These are phyloP conservation scores for Callosobruchus maculatus DNA, from an alignment of 2,888 invertebrate genomes.

Conservation along the genomic window DNA sequence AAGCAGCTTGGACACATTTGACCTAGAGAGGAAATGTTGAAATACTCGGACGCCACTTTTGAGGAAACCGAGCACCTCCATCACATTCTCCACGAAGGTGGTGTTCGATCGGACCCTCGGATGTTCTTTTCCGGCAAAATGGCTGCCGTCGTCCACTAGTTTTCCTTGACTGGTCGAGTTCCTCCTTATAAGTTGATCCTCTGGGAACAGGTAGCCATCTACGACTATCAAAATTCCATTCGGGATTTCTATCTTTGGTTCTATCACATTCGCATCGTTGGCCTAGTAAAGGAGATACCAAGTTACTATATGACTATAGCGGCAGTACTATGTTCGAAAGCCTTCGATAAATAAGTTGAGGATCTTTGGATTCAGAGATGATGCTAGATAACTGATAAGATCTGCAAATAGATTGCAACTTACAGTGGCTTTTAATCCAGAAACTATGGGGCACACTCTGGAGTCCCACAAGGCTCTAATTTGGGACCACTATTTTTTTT, in stretches of 20 bases:
- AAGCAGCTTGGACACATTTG: slow-evolving; percentile 57
- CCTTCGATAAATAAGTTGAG: too few species aligned
- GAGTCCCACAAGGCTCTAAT: too few species aligned
- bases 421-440: too few species aligned
- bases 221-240: slow-evolving; percentile 40
- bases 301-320: not conserved
- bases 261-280: slow-evolving; percentile 48
- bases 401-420: too few species aligned
- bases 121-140: slow-evolving; percentile 32
- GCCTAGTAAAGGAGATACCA: slow-evolving; percentile 24
- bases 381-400: too few species aligned
- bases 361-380: too few species aligned
- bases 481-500: too few species aligned
- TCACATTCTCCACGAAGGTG: slow-evolving; percentile 51
- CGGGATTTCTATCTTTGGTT: slow-evolving; percentile 46
- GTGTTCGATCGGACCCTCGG: slow-evolving; percentile 36
- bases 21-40: slow-evolving; percentile 60
- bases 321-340: too few species aligned
- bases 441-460: too few species aligned
- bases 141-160: slow-evolving; percentile 17
- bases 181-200: slow-evolving; percentile 23
- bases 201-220: slow-evolving; percentile 44
- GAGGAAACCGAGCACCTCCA: slow-evolving; percentile 56
- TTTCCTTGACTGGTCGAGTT: slow-evolving; percentile 26
- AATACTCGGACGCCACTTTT: slow-evolving; percentile 63